Conservation (phyloP, 2,888 invertebrate genomes). For the Hecatera dysodea region DNA sequence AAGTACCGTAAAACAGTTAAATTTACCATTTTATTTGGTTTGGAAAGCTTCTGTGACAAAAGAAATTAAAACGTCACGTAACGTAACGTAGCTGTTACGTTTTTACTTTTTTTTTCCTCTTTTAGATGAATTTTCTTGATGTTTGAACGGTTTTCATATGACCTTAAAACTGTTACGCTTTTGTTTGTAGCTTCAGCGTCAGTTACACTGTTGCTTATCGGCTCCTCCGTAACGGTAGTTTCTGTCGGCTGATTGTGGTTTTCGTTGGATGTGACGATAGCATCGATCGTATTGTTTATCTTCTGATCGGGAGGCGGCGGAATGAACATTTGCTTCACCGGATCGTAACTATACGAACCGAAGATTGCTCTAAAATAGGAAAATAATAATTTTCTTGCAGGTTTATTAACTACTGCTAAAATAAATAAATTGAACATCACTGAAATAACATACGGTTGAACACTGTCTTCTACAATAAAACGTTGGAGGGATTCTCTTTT, state of each 20-base stretch:
- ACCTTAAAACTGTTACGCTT: not conserved
- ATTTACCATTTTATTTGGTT: not conserved
- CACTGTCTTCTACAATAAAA: constrained; percentile 64
- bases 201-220: not conserved
- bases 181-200: not conserved
- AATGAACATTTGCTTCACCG: constrained; percentile 56
- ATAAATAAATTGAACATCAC: not conserved
- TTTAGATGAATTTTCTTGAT: no score
- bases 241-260: no score
- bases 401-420: not conserved
- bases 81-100: not conserved
- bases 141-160: not conserved
- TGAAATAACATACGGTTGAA: constrained; percentile 65
- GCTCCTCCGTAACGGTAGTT: no score
- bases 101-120: not conserved
- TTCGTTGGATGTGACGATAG: not conserved
- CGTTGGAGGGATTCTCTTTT: constrained; percentile 61
- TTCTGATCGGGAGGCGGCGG: constrained; percentile 7
- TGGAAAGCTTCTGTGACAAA: not conserved
- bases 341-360: constrained; percentile 69
- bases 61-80: not conserved
- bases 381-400: not conserved
- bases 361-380: constrained; percentile 64
- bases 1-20: not conserved
- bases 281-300: not conserved